A percentile compares a stretch with the other conserved stretches of the same genome.
These are phyloP conservation scores for Indicator maculatus DNA, from an alignment of 2,113 vertebrate species.

Conservation along the genomic window DNA sequence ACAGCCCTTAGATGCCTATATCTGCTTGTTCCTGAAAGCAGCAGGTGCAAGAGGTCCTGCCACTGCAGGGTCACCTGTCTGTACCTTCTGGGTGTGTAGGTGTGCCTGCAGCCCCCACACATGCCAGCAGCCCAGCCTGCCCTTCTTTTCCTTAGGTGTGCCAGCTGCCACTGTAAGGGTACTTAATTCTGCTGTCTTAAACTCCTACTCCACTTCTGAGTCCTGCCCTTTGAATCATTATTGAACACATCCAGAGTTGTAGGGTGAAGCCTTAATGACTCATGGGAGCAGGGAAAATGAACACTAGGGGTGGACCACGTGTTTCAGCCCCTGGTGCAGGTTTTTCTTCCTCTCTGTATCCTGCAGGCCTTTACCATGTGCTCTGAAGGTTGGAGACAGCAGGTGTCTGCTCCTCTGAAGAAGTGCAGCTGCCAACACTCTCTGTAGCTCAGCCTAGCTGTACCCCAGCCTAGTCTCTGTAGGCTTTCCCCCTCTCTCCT, in stretches of 20 bases:
- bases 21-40: background rate
- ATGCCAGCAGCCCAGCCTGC: background rate
- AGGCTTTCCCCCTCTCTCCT: background rate
- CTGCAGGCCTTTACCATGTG: background rate
- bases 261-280: background rate
- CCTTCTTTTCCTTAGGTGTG: background rate
- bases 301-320: background rate
- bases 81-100: background rate
- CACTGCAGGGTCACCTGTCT: background rate
- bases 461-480: background rate
- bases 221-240: background rate
- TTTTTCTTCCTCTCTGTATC: background rate
- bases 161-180: background rate
- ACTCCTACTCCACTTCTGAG: background rate
- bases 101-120: background rate
- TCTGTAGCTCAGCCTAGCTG: background rate
- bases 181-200: background rate
- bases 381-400: background rate
- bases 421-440: background rate
- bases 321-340: background rate
- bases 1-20: background rate
- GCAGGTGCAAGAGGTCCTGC: background rate
- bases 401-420: background rate
- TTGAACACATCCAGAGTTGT: background rate
- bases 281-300: background rate